A percentile compares a stretch with the other conserved stretches of the same genome.
phyloP scores from a whole-genome alignment of 2,113 vertebrate species.

The Epinephelus cyanopodus region DNA sequence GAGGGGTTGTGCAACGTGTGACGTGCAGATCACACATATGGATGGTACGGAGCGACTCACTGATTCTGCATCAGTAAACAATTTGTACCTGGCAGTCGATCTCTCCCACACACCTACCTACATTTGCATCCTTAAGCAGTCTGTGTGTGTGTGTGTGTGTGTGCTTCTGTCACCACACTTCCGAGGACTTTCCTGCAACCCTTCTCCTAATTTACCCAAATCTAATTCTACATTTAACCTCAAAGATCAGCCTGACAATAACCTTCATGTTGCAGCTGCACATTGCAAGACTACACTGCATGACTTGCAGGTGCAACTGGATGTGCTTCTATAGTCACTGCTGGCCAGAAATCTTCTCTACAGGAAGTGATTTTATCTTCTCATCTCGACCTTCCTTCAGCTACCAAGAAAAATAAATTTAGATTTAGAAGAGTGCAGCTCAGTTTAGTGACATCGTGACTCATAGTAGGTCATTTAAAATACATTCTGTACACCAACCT shows the following conservation, averaged over 20 bases:
- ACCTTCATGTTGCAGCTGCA: not conserved
- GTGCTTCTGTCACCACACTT: not conserved
- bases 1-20: conserved; percentile 44
- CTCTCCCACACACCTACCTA: conserved; percentile 20
- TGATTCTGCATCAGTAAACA: conserved; percentile 43
- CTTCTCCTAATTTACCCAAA: not conserved
- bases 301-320: not conserved
- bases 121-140: conserved; percentile 22
- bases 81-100: conserved; percentile 30
- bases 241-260: not conserved
- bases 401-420: not conserved
- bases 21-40: conserved; percentile 51
- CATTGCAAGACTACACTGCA: not conserved
- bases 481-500: not conserved
- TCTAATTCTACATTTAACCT: not conserved
- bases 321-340: not conserved
- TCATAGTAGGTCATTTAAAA: not conserved
- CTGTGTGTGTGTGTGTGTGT: not conserved
- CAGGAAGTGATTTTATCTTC: not conserved
- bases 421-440: not conserved
- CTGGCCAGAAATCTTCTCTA: not conserved
- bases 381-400: not conserved
- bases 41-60: conserved; percentile 4
- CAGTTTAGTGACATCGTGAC: not conserved
- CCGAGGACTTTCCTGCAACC: not conserved